Evolutionary conservation across 2,113 vertebrate genomes (phyloP).

Genomic region (Lepidiolamprologus cunningtoni): DNA sequence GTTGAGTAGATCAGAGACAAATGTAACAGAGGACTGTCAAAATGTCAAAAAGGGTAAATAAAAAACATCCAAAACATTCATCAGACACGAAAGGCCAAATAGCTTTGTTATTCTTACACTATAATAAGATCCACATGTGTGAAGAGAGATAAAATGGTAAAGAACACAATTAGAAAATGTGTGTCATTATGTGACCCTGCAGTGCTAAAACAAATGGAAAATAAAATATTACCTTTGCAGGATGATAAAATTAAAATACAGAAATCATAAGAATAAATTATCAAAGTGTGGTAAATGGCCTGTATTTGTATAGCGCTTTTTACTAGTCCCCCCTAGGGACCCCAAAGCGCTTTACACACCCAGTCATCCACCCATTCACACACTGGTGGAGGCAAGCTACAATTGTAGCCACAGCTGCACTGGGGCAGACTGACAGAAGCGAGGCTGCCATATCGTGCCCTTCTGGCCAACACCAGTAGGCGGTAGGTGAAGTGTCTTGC

Average conservation of each 20-base stretch:
- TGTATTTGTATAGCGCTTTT: no score
- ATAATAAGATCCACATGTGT: fast-evolving
- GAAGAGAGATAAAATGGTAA: neutral
- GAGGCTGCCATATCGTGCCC: fast-evolving
- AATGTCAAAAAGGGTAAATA: neutral
- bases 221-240: neutral
- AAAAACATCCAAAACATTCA: neutral
- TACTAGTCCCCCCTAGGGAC: no score
- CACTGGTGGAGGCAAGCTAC: no score
- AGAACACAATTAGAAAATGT: neutral
- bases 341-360: no score
- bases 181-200: neutral
- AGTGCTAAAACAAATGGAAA: neutral
- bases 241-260: neutral
- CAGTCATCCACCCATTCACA: no score
- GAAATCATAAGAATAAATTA: neutral
- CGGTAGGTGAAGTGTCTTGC: no score
- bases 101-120: neutral
- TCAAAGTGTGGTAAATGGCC: neutral
- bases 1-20: neutral
- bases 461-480: no score
- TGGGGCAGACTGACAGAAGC: no score
- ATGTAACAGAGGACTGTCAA: neutral
- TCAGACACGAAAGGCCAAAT: neutral
- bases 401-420: no score